Evolutionary conservation across 2,797 vertebrate species (phyloP).

Genomic region (Nannoperca obscura): DNA sequence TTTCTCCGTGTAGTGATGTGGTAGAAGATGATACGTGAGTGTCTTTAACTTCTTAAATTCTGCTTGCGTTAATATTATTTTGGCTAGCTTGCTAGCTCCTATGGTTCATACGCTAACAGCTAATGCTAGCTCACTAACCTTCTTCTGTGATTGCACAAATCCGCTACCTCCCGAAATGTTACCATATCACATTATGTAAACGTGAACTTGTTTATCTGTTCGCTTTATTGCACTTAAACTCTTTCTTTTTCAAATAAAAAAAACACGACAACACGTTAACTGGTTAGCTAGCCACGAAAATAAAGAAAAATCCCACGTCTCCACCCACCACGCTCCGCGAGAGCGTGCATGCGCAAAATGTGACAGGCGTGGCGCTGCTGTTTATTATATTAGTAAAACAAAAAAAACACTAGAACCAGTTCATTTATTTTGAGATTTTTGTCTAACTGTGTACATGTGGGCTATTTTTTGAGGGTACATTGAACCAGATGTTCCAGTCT

Average conservation of each 20-base stretch:
- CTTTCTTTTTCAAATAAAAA: no score
- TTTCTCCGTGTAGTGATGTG: not conserved
- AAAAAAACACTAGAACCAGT: no score
- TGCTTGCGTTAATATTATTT: slow-evolving; percentile 15
- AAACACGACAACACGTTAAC: not conserved
- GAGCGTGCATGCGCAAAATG: slow-evolving; percentile 49
- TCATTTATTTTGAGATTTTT: not conserved
- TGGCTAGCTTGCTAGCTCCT: slow-evolving; percentile 43
- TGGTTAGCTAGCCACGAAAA: slow-evolving; percentile 67
- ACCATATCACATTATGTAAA: not conserved
- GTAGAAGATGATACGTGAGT: not conserved
- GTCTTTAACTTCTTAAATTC: not conserved
- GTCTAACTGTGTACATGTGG: not conserved
- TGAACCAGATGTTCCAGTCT: slow-evolving; percentile 9
- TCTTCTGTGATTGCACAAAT: not conserved
- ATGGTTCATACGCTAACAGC: slow-evolving; percentile 46
- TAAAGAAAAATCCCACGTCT: slow-evolving; percentile 67
- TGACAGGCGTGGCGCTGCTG: slow-evolving; percentile 60
- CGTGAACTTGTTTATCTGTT: not conserved
- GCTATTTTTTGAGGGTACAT: not conserved
- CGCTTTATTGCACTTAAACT: not conserved
- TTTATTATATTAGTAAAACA: not conserved
- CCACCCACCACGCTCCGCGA: slow-evolving; percentile 61
- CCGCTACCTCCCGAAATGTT: not conserved
- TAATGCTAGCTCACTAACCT: slow-evolving; percentile 49